Evolutionary conservation across 2,888 invertebrate species (phyloP).

Genomic region (Lomographa bimaculata): DNA sequence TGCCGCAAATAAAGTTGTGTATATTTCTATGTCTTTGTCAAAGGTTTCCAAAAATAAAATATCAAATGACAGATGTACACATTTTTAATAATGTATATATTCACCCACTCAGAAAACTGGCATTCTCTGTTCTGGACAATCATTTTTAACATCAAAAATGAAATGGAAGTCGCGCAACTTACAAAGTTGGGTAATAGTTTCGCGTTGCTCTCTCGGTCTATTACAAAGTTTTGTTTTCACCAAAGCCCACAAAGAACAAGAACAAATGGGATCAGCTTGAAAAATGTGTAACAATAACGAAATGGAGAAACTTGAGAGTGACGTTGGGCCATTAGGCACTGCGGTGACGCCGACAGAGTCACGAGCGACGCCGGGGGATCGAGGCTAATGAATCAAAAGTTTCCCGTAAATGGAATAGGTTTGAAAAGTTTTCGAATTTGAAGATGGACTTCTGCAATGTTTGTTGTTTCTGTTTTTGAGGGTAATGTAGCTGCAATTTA

Average conservation of each 20-base stretch:
- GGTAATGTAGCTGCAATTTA: neutral
- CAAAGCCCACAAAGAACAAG: conserved; percentile 50
- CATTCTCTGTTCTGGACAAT: no score
- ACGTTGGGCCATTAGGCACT: conserved; percentile 61
- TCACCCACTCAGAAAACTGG: no score
- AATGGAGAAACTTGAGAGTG: conserved; percentile 67
- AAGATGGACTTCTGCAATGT: conserved; percentile 32
- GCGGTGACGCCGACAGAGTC: conserved; percentile 35
- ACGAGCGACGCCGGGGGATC: conserved; percentile 25
- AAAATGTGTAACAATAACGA: conserved; percentile 69
- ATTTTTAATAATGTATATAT: no score
- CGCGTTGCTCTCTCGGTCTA: conserved; percentile 47
- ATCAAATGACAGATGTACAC: no score
- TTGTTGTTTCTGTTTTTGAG: conserved; percentile 15
- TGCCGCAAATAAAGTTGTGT: no score
- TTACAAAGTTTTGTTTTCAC: conserved; percentile 50
- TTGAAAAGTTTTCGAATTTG: conserved; percentile 27
- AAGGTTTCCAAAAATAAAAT: no score
- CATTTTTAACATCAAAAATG: conserved; percentile 29
- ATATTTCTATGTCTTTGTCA: no score
- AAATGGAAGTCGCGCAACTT: no score
- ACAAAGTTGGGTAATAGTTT: conserved; percentile 39
- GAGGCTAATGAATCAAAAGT: conserved; percentile 62
- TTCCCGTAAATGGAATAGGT: conserved; percentile 49
- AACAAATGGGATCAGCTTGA: conserved; percentile 67